These are phyloP conservation scores for Micoletzkya japonica DNA, from an alignment of 2,888 invertebrate genomes.

Conservation along the genomic window DNA sequence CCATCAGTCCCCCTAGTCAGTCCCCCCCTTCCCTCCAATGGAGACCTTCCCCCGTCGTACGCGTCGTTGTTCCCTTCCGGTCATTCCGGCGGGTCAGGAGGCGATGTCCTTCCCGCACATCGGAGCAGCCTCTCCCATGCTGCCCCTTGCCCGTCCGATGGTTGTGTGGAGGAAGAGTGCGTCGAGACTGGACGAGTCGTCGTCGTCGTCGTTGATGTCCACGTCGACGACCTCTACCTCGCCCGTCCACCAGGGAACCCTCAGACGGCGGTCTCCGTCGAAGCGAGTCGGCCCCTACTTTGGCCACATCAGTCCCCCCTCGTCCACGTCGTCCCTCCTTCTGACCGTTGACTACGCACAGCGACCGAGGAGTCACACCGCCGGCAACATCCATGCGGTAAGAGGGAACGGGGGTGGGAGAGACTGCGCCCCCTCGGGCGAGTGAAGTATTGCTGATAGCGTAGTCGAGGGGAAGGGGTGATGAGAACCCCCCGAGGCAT, in stretches of 20 bases:
- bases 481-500: background rate
- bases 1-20: background rate
- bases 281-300: conserved; percentile 34
- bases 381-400: conserved; percentile 22
- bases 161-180: conserved; percentile 28
- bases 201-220: conserved; percentile 17
- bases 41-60: conserved; percentile 28
- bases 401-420: background rate
- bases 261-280: background rate
- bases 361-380: conserved; percentile 13
- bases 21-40: background rate
- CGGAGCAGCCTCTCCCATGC: conserved; percentile 23
- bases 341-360: conserved; percentile 22
- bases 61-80: conserved; percentile 36
- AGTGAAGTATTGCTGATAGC: background rate
- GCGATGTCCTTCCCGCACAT: background rate
- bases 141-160: conserved; percentile 30
- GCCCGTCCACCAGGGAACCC: background rate
- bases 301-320: conserved; percentile 35
- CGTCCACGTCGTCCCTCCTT: background rate
- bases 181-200: conserved; percentile 18
- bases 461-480: background rate
- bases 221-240: conserved; percentile 13
- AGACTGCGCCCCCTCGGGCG: background rate
- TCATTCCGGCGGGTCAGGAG: conserved; percentile 14